Evolutionary conservation across 2,113 vertebrate species (phyloP), one percentile per base, ranked within the genome.

Genomic region (Rhabdomys dilectus): DNA sequence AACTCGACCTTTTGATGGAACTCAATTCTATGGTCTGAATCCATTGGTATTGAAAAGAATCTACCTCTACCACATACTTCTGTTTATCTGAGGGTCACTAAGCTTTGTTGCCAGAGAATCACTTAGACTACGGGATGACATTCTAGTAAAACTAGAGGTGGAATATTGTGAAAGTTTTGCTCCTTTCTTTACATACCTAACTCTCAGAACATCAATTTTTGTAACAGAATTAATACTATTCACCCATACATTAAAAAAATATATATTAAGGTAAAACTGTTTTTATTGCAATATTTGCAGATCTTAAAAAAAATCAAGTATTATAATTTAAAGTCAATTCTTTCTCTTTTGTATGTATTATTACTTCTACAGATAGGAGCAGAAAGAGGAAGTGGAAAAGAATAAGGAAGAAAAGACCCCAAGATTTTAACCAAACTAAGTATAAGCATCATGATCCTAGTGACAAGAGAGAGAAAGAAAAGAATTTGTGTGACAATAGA

Each of bases 381-480:
- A 53, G 12, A 48, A 56, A 22, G 31, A 36, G 34, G 19, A 22
- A n/a, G 21, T 51, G 10, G 11, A 36, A 62, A 34, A 87, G 19
- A 34, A 15, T 1, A 24, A 31, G 51, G 9, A 31, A 53, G 51
- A 42, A 56, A 73, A 31, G 3, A 5, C 7, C 24, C 7, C 9
- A 89, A 87, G 17, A 72, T 90, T 94, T 88, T 88, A 96, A 73
- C 6, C 36, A 94, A 64, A 93, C 1, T 70, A 75, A 58, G 8
- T 36, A 11, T 16, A 95, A 86, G 36, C 76, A 29, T 88, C 36
- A 80, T 56, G 24, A 68, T 60, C 76, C 51, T 36, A 94, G 22
- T 77, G 77, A 39, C 64, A 88, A 70, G 36, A 6, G 60, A 86
- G 1, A 48, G 4, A 93, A 94, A 77, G 21, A 66, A 66, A 84